These are phyloP conservation scores for Hypothenemus hampei DNA, from an alignment of 1,140 invertebrate genomes.

Conservation along the genomic window DNA sequence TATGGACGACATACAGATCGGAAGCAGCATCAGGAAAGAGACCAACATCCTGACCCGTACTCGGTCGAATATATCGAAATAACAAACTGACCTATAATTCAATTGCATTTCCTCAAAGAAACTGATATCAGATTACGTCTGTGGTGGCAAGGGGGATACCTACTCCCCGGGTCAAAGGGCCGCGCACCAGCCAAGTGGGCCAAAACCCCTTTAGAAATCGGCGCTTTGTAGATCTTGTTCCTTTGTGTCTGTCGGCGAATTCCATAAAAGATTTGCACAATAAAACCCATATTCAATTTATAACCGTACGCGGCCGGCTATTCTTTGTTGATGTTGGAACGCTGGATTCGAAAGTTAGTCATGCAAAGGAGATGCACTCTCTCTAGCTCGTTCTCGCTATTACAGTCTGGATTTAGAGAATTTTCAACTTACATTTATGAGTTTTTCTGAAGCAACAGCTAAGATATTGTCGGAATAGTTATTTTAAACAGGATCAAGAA, in stretches of 20 bases:
- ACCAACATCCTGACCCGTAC: no score
- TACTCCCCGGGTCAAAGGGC: constrained; percentile 22
- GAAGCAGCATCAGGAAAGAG: no score
- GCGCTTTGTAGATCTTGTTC: constrained; percentile 25
- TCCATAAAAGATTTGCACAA: constrained; percentile 23
- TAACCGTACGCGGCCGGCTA: constrained; percentile 18
- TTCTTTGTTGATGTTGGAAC: constrained; percentile 19
- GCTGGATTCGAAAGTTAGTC: constrained; percentile 24
- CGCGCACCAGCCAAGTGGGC: constrained; percentile 2
- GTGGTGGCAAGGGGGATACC: background rate
- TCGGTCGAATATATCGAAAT: no score
- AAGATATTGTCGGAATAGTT: no score
- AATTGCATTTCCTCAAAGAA: constrained; percentile 2
- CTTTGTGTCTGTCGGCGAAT: constrained; percentile 23
- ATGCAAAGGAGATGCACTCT: no score
- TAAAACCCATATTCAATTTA: constrained; percentile 27
- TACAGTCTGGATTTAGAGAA: no score
- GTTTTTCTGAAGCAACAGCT: no score
- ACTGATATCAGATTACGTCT: constrained; percentile 5
- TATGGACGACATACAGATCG: no score
- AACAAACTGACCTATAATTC: background rate
- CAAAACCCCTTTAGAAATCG: constrained; percentile 21
- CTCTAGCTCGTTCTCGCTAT: no score
- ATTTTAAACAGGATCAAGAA: no score
- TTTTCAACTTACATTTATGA: no score